Evolutionary conservation across 2,113 vertebrate species (phyloP).

Genomic region (Glaucidium brasilianum): DNA sequence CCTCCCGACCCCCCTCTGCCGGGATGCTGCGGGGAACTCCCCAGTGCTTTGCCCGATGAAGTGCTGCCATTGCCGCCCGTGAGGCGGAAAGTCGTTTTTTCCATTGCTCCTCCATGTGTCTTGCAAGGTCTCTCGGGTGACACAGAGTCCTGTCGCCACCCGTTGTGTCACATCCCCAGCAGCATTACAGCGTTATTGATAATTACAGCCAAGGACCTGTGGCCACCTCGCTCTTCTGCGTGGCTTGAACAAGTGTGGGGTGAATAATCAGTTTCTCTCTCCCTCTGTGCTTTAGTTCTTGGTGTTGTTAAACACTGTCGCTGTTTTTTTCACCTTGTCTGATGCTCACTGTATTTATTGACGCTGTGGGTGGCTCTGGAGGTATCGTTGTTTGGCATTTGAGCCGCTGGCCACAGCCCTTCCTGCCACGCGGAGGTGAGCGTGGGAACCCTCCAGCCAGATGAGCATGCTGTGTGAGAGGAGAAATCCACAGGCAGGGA

Average conservation of each 20-base stretch:
- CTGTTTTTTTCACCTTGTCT: neutral
- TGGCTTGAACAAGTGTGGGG: neutral
- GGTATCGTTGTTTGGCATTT: neutral
- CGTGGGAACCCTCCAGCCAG: neutral
- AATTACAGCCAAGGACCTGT: neutral
- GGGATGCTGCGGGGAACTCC: neutral
- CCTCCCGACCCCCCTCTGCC: fast-evolving
- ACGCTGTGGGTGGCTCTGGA: neutral
- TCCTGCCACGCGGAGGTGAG: neutral
- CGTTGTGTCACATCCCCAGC: fast-evolving
- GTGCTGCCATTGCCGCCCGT: fast-evolving
- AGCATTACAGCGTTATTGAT: neutral
- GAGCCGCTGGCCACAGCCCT: neutral
- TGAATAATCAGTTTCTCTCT: neutral
- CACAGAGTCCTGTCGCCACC: neutral
- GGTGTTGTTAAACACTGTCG: neutral
- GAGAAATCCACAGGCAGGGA: neutral
- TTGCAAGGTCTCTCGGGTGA: neutral
- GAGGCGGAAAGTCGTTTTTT: neutral
- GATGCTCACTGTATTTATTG: neutral
- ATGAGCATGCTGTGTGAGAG: neutral
- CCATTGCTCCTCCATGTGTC: fast-evolving
- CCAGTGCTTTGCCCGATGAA: neutral
- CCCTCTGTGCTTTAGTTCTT: neutral
- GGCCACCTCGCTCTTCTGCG: neutral